phyloP scores from a whole-genome alignment of 2,797 vertebrate genomes.

The Melanotaenia parkinsoni region DNA sequence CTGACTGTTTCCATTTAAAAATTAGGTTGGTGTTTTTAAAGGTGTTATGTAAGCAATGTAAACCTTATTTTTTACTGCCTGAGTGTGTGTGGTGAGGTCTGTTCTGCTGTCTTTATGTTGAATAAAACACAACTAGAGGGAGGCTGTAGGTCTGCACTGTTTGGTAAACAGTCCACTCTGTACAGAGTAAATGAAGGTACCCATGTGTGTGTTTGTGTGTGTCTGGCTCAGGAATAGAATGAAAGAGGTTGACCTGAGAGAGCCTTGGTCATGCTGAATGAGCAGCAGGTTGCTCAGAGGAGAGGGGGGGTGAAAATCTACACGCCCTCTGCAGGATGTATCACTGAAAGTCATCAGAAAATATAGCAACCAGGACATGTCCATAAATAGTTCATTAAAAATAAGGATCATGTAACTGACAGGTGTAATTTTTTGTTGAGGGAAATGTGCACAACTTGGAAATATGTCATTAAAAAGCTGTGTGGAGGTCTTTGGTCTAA shows the following conservation, averaged over 20 bases:
- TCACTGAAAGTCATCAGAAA: too few species aligned
- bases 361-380: not conserved
- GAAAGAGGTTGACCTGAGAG: slow-evolving; percentile 1
- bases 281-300: not conserved
- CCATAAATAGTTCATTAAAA: too few species aligned
- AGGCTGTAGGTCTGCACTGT: slow-evolving; percentile 33
- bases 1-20: not conserved
- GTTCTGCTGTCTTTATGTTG: not conserved
- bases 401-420: too few species aligned
- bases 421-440: too few species aligned
- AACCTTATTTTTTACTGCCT: not conserved
- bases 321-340: not conserved
- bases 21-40: not conserved
- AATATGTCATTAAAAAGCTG: too few species aligned
- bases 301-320: not conserved
- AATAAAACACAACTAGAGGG: slow-evolving; percentile 7
- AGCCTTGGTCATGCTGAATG: not conserved
- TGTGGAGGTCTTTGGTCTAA: not conserved
- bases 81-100: slow-evolving; percentile 13
- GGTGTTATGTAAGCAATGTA: slow-evolving; percentile 9
- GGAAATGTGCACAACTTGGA: too few species aligned
- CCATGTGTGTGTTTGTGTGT: slow-evolving; percentile 6
- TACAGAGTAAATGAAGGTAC: slow-evolving; percentile 33
- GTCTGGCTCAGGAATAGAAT: not conserved
- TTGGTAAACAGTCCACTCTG: slow-evolving; percentile 50